Percentiles rank a stretch among this genome's conserved stretches.
phyloP scores from a whole-genome alignment of 2,797 vertebrate species.

The Protonibea diacanthus region DNA sequence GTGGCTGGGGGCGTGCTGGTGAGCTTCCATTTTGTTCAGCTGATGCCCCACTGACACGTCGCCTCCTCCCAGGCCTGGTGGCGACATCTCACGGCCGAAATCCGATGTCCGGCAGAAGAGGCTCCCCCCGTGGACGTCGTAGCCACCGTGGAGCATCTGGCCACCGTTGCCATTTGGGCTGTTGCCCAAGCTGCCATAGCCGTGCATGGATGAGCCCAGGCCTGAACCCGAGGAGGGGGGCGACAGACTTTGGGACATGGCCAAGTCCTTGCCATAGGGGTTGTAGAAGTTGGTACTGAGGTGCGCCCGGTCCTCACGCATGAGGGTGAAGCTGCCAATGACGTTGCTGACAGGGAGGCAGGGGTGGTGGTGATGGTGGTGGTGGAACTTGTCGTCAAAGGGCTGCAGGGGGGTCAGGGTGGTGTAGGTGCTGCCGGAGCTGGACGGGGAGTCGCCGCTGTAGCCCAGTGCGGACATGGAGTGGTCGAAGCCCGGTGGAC shows the following conservation, averaged over 20 bases:
- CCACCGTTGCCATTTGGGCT: constrained; percentile 78
- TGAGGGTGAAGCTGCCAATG: constrained; percentile 90
- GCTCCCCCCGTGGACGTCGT: constrained; percentile 86
- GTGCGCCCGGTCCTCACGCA: constrained; percentile 86
- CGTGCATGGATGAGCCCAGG: constrained; percentile 85
- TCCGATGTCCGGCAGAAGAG: constrained; percentile 88
- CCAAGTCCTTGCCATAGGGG: constrained; percentile 88
- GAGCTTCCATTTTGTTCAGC: constrained; percentile 86
- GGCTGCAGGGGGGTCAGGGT: constrained; percentile 89
- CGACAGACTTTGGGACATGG: constrained; percentile 86
- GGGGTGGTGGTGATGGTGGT: constrained; percentile 87
- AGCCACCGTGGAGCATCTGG: constrained; percentile 84
- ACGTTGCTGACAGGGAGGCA: constrained; percentile 89
- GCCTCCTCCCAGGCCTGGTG: constrained; percentile 78
- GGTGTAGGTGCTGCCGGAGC: constrained; percentile 88
- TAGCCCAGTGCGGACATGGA: constrained; percentile 88
- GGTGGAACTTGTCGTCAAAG: constrained; percentile 90
- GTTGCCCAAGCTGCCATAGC: constrained; percentile 85
- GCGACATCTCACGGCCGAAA: constrained; percentile 88
- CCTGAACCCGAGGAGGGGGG: constrained; percentile 82
- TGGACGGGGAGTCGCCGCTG: constrained; percentile 86
- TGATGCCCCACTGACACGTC: constrained; percentile 82
- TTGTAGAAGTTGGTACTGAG: constrained; percentile 88
- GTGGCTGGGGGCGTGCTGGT: constrained; percentile 82
- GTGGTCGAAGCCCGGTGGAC: constrained; percentile 85